Conservation (phyloP, 2,888 invertebrate species). For the Lasioglossum malachurum region DNA sequence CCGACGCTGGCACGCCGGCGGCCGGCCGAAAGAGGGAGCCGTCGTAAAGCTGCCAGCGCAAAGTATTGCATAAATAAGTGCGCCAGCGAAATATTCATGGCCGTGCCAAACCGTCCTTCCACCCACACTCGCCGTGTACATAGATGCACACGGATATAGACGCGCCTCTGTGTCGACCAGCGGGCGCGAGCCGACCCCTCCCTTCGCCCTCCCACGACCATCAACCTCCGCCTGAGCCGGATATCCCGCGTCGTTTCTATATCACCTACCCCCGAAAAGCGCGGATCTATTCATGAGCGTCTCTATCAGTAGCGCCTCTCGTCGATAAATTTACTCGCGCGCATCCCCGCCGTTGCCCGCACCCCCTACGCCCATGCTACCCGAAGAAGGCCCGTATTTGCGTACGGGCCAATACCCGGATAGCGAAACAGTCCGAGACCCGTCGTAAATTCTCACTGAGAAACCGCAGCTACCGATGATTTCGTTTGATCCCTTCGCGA, state of each 20-base stretch:
- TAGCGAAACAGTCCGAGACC: conserved; percentile 27
- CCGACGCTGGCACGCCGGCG: conserved; percentile 40
- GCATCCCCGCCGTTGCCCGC: conserved; percentile 60
- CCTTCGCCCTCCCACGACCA: conserved; percentile 28
- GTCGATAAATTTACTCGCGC: conserved; percentile 79
- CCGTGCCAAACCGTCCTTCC: conserved; percentile 77
- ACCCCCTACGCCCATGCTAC: conserved; percentile 20
- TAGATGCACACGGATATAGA: not conserved
- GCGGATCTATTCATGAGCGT: conserved; percentile 84
- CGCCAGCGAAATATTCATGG: conserved; percentile 84
- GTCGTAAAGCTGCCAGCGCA: conserved; percentile 84
- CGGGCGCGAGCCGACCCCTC: conserved; percentile 45
- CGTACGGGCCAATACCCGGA: conserved; percentile 51
- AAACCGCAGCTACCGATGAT: conserved; percentile 63
- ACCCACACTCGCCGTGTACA: conserved; percentile 42
- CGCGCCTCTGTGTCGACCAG: conserved; percentile 30
- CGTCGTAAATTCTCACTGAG: conserved; percentile 58
- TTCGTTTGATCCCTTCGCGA: conserved; percentile 73
- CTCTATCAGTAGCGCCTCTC: conserved; percentile 77
- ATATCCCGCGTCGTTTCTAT: conserved; percentile 68
- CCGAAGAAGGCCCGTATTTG: conserved; percentile 57
- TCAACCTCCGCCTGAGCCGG: conserved; percentile 61
- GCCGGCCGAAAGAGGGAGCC: conserved; percentile 74
- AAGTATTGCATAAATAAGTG: conserved; percentile 85
- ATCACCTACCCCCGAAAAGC: conserved; percentile 76